These are phyloP conservation scores for Chaetura pelagica DNA, from an alignment of 2,113 vertebrate genomes.

Conservation along the genomic window DNA sequence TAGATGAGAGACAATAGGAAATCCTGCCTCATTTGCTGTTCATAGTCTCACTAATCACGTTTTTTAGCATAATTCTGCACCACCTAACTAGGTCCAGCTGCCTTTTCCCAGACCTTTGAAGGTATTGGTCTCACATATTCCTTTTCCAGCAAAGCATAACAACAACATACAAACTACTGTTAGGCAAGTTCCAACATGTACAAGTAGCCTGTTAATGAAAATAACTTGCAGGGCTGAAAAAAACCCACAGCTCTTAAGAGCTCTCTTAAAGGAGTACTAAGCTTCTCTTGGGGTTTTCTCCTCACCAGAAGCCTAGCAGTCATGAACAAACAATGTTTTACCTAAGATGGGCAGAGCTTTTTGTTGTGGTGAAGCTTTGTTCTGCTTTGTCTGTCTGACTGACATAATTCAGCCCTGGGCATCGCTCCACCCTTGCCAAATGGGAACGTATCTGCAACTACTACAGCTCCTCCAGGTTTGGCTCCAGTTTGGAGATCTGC, in stretches of 20 bases:
- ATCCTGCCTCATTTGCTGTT: neutral
- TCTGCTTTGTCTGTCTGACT: neutral
- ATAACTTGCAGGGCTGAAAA: neutral
- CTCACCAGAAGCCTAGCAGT: neutral
- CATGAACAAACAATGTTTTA: neutral
- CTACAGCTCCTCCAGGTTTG: neutral
- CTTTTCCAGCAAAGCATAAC: neutral
- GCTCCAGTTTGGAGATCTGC: neutral
- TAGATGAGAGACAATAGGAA: neutral
- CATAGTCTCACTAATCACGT: neutral
- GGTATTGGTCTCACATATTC: neutral
- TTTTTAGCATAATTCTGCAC: neutral
- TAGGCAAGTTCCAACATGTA: neutral
- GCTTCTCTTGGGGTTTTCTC: neutral
- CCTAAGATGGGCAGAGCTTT: neutral
- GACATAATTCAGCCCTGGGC: neutral
- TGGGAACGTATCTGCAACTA: neutral
- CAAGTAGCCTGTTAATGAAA: neutral
- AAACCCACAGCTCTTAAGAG: neutral
- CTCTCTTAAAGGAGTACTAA: neutral
- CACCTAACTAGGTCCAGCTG: neutral
- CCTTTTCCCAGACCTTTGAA: neutral
- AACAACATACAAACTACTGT: neutral
- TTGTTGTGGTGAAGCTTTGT: neutral
- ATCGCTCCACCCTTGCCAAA: neutral